Evolutionary conservation across 2,888 invertebrate genomes (phyloP).

Genomic region (Scelioninae gen. 1): DNA sequence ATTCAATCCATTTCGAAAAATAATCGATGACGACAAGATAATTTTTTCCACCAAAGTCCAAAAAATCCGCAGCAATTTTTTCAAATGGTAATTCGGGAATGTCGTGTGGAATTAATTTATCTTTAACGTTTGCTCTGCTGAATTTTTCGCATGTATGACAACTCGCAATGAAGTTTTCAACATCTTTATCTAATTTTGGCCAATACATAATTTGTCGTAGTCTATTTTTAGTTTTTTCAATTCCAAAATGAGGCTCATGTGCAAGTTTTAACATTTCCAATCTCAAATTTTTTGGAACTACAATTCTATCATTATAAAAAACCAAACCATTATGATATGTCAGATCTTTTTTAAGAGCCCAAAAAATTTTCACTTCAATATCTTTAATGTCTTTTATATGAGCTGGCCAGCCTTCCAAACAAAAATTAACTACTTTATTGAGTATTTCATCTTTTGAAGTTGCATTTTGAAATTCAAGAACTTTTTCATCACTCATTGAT

Average conservation of each 20-base stretch:
- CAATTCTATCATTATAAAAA: constrained; percentile 21
- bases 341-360: constrained; percentile 12
- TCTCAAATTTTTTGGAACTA: constrained; percentile 34
- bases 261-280: constrained; percentile 47
- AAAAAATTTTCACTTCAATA: background rate
- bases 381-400: background rate
- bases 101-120: constrained; percentile 30
- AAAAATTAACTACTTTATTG: background rate
- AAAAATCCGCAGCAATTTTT: constrained; percentile 33
- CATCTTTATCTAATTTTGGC: constrained; percentile 29
- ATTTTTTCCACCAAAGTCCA: constrained; percentile 14
- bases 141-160: constrained; percentile 12
- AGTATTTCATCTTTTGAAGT: constrained; percentile 5
- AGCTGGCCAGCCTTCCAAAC: background rate
- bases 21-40: constrained; percentile 50
- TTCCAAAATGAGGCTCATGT: constrained; percentile 63
- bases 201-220: constrained; percentile 50
- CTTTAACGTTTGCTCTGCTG: constrained; percentile 27
- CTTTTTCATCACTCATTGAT: constrained; percentile 38
- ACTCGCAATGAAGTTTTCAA: constrained; percentile 12
- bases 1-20: constrained; percentile 31
- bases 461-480: constrained; percentile 36
- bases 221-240: constrained; percentile 51
- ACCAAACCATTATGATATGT: constrained; percentile 11
- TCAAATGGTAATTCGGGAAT: constrained; percentile 34